These are phyloP conservation scores for Acanthococcus lagerstroemiae DNA, from an alignment of 2,888 invertebrate genomes.

Conservation along the genomic window DNA sequence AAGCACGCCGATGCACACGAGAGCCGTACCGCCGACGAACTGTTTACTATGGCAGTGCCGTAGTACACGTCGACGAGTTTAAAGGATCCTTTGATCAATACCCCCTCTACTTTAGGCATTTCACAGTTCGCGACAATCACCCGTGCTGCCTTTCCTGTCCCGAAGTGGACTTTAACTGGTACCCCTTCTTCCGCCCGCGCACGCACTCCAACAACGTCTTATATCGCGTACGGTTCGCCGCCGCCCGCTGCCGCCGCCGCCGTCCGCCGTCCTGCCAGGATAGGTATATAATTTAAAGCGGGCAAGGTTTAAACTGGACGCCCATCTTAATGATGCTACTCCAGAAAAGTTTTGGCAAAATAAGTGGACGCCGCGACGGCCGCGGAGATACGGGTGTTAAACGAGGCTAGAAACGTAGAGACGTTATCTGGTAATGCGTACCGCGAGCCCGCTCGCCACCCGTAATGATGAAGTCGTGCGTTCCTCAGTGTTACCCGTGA, in stretches of 20 bases:
- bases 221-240: not conserved
- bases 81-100: conserved; percentile 29
- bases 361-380: not conserved
- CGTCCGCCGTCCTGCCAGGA: conserved; percentile 3
- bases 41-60: not conserved
- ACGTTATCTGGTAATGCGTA: conserved; percentile 20
- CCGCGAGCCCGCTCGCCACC: not conserved
- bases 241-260: not conserved
- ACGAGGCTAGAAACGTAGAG: conserved; percentile 11
- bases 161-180: conserved; percentile 13
- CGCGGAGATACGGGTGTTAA: conserved; percentile 2
- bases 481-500: not conserved
- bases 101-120: conserved; percentile 27
- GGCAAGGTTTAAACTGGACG: conserved; percentile 22
- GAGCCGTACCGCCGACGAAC: not conserved
- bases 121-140: conserved; percentile 28
- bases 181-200: not conserved
- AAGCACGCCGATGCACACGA: not conserved
- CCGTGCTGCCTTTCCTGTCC: conserved; percentile 9
- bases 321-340: conserved; percentile 22
- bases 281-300: conserved; percentile 24
- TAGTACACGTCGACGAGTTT: conserved; percentile 3
- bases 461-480: not conserved
- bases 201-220: not conserved
- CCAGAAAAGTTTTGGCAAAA: conserved; percentile 20